These are phyloP conservation scores for Gymnobelideus leadbeateri DNA, from an alignment of 2,113 vertebrate genomes.

Conservation along the genomic window DNA sequence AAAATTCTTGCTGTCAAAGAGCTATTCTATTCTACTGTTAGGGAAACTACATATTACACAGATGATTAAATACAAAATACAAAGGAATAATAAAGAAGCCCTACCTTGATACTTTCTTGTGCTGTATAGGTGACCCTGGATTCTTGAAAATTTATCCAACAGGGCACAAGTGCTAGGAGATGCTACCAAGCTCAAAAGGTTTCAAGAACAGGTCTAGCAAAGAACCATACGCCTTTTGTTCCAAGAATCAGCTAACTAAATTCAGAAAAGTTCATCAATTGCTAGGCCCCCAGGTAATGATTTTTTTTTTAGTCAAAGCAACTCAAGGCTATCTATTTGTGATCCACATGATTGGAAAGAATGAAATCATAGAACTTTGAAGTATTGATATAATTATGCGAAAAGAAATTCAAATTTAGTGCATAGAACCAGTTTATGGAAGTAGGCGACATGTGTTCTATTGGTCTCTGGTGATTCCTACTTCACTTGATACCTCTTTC, in stretches of 20 bases:
- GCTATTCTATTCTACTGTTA: not conserved
- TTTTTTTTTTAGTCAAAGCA: not conserved
- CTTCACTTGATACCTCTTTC: not conserved
- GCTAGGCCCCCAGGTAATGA: not conserved
- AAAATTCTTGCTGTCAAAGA: not conserved
- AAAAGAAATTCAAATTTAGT: conserved; percentile 37
- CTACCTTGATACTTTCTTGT: not conserved
- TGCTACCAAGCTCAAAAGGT: not conserved
- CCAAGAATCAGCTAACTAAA: not conserved
- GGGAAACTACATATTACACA: not conserved
- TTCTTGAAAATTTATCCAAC: not conserved
- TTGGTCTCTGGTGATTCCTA: not conserved
- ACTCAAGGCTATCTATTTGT: not conserved
- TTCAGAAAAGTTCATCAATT: not conserved
- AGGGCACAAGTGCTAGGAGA: not conserved
- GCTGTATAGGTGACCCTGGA: not conserved
- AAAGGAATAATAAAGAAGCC: not conserved
- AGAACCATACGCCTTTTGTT: not conserved
- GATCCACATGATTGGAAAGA: not conserved
- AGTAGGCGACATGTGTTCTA: not conserved
- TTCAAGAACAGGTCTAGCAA: not conserved
- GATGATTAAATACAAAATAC: not conserved
- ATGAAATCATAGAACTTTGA: not conserved
- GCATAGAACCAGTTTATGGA: conserved; percentile 23
- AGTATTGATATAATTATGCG: not conserved